A percentile compares a stretch with the other conserved stretches of the same genome.
phyloP scores from a whole-genome alignment of 2,888 invertebrate species.

The Thymelicus lineola region DNA sequence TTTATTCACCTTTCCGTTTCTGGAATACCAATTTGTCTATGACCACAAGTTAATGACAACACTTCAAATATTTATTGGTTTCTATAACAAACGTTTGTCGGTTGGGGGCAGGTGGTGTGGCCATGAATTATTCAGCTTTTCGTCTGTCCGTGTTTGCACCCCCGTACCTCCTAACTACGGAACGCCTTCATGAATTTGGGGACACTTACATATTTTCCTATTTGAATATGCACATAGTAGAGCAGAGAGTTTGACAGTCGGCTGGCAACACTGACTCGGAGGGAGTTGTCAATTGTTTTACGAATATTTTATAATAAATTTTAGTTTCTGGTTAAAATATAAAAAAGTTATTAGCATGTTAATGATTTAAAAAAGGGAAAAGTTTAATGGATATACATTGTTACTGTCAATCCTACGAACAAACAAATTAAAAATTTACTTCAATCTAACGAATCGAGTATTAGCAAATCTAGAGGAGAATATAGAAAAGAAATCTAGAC shows the following conservation, averaged over 20 bases:
- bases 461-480: too few species aligned
- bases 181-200: conserved; percentile 27
- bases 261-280: not conserved
- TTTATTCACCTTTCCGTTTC: conserved; percentile 33
- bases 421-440: too few species aligned
- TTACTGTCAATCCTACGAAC: too few species aligned
- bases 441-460: too few species aligned
- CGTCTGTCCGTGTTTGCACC: conserved; percentile 38
- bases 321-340: not conserved
- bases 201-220: conserved; percentile 26
- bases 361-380: too few species aligned
- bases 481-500: too few species aligned
- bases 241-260: conserved; percentile 9
- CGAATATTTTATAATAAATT: not conserved
- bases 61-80: conserved; percentile 40
- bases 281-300: not conserved
- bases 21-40: conserved; percentile 31
- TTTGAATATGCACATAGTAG: conserved; percentile 25
- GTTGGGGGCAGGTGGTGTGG: conserved; percentile 47
- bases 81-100: conserved; percentile 42
- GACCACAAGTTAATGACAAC: conserved; percentile 34
- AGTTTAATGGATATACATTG: too few species aligned
- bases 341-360: too few species aligned
- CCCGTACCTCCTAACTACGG: conserved; percentile 38
- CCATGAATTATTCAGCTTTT: conserved; percentile 50